These are phyloP conservation scores for Drosophila bocki DNA, from an alignment of 1,140 invertebrate genomes.

Conservation along the genomic window DNA sequence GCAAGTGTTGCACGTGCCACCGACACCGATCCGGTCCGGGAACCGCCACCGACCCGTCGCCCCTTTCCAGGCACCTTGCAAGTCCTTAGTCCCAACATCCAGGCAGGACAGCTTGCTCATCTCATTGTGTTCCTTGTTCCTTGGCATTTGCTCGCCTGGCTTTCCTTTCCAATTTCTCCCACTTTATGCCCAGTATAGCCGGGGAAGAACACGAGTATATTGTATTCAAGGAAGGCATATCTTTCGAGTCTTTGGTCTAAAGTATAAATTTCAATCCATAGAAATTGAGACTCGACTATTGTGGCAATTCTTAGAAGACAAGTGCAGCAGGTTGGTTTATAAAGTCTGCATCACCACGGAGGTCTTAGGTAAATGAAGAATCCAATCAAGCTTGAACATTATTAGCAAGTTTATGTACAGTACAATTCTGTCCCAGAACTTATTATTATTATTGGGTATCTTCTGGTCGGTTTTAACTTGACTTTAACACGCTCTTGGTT, in stretches of 20 bases:
- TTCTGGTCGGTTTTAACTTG: not conserved
- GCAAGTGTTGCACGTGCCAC: conserved; percentile 81
- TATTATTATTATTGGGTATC: conserved; percentile 15
- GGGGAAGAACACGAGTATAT: not conserved
- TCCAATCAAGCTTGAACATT: not conserved
- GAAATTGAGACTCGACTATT: not conserved
- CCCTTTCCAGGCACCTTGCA: conserved; percentile 7
- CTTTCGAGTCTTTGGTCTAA: not conserved
- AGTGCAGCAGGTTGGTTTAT: not conserved
- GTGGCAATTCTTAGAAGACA: not conserved
- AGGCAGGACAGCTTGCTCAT: conserved; percentile 64
- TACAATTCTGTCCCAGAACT: no score
- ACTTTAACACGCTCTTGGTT: not conserved
- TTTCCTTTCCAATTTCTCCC: conserved; percentile 46
- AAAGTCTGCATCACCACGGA: not conserved
- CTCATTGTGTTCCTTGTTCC: conserved; percentile 65
- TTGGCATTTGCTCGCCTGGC: conserved; percentile 60
- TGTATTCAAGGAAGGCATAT: not conserved
- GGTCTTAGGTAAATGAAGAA: not conserved
- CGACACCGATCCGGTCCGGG: conserved; percentile 41
- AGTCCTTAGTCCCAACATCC: conserved; percentile 9
- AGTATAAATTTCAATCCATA: not conserved
- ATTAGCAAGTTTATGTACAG: not conserved
- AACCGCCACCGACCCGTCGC: not conserved
- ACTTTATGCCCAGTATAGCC: conserved; percentile 11